These are phyloP conservation scores for Diadumene lineata DNA, from an alignment of 92 coral and sea anemone species.

Conservation along the genomic window DNA sequence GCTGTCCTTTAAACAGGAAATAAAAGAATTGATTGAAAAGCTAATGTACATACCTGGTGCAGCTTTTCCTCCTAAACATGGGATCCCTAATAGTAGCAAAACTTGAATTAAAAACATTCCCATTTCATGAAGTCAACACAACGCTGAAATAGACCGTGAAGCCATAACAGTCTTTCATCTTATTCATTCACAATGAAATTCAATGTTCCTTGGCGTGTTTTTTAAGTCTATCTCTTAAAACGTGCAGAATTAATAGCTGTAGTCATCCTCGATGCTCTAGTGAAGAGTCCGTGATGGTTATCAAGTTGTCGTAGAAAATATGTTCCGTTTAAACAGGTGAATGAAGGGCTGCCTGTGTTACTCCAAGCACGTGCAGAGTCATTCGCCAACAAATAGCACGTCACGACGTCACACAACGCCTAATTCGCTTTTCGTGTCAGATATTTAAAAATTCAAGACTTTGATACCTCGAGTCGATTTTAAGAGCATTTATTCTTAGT, in stretches of 20 bases:
- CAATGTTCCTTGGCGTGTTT: not conserved
- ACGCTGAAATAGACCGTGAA: slow-evolving; percentile 1
- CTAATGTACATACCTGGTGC: slow-evolving; percentile 1
- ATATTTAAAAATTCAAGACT: slow-evolving; percentile 14
- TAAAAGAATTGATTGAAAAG: not conserved
- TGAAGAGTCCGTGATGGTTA: slow-evolving; percentile 32
- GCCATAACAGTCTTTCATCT: slow-evolving; percentile 2
- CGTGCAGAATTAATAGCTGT: not conserved
- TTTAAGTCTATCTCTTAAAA: not conserved
- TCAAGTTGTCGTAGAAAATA: slow-evolving; percentile 30
- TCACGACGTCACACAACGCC: slow-evolving; percentile 33
- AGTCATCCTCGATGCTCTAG: slow-evolving; percentile 13
- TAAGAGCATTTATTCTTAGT: not conserved
- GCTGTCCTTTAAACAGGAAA: slow-evolving; percentile 5
- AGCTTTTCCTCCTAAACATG: slow-evolving; percentile 2
- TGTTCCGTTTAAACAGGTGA: slow-evolving; percentile 52
- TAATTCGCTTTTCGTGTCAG: slow-evolving; percentile 7
- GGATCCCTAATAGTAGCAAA: slow-evolving; percentile 3
- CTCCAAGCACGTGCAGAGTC: slow-evolving; percentile 30
- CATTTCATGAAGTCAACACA: slow-evolving; percentile 8
- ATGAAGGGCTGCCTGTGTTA: slow-evolving; percentile 28
- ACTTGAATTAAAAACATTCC: slow-evolving; percentile 27
- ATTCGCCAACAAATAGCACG: slow-evolving; percentile 13
- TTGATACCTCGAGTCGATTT: not conserved
- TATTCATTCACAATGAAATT: not conserved